Percentiles rank a stretch among this genome's conserved stretches.
These are phyloP conservation scores for Rhagium mordax DNA, from an alignment of 2,888 invertebrate species.

Conservation along the genomic window DNA sequence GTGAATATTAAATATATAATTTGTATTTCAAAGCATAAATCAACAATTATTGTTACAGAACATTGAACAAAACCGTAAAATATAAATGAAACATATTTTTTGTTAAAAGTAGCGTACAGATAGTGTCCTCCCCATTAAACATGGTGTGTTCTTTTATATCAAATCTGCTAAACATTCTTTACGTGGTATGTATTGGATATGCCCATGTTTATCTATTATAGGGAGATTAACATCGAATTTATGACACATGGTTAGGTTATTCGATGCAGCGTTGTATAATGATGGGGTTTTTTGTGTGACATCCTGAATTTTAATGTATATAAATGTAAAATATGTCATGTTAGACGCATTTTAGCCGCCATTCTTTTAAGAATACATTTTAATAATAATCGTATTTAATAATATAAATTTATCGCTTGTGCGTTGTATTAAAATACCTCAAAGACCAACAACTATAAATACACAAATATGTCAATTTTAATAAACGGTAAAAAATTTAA, in stretches of 20 bases:
- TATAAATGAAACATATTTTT: conserved; percentile 1
- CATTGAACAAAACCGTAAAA: neutral
- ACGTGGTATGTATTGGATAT: neutral
- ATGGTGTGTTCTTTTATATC: neutral
- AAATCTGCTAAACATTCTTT: neutral
- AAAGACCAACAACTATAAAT: too few species aligned
- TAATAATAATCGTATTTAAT: too few species aligned
- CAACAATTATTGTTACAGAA: neutral
- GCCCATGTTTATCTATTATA: neutral
- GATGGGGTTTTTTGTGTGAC: too few species aligned
- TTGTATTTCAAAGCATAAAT: neutral
- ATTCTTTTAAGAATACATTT: too few species aligned
- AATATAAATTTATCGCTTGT: too few species aligned
- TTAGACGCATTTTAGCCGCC: too few species aligned
- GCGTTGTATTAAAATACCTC: too few species aligned
- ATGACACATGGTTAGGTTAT: neutral
- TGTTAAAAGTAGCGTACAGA: neutral
- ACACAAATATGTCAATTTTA: too few species aligned
- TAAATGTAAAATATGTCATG: too few species aligned
- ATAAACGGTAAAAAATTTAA: too few species aligned
- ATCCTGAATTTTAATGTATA: too few species aligned
- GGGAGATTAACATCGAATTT: neutral
- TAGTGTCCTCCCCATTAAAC: neutral
- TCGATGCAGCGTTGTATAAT: too few species aligned
- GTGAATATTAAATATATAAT: neutral